phyloP scores from a whole-genome alignment of 2,888 invertebrate species.

The Capitulum mitella region DNA sequence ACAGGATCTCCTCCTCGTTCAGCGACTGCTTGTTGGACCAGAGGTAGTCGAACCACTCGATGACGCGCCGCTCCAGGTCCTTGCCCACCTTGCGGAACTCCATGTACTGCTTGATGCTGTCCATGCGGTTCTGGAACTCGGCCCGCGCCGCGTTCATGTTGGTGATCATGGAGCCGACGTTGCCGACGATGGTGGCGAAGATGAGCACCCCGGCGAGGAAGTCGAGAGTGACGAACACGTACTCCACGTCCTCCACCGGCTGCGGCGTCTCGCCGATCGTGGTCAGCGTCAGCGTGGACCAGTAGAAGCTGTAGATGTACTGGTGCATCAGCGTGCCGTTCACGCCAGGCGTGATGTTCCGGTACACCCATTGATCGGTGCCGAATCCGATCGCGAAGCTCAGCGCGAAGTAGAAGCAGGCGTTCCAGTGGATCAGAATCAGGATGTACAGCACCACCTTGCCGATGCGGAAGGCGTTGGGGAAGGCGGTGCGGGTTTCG shows the following conservation, averaged over 20 bases:
- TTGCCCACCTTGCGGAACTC: conserved; percentile 68
- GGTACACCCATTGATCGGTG: conserved; percentile 62
- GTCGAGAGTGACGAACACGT: conserved; percentile 85
- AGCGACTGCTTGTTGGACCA: conserved; percentile 78
- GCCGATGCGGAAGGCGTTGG: conserved; percentile 81
- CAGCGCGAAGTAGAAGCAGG: conserved; percentile 84
- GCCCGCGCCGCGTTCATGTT: conserved; percentile 94
- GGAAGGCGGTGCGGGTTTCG: conserved; percentile 87
- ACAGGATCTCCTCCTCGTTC: conserved; percentile 75
- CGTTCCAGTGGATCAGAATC: conserved; percentile 91
- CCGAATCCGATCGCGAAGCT: conserved; percentile 88
- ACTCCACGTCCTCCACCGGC: conserved; percentile 84
- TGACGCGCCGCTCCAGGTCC: conserved; percentile 70
- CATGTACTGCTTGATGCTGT: conserved; percentile 93
- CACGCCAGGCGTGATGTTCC: conserved; percentile 37
- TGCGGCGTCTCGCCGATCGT: conserved; percentile 92
- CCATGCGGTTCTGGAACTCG: conserved; percentile 94
- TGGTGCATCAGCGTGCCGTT: conserved; percentile 39
- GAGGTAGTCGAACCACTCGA: conserved; percentile 93
- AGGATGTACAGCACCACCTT: conserved; percentile 79
- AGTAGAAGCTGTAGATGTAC: conserved; percentile 69
- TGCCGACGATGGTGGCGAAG: conserved; percentile 94
- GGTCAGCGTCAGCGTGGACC: conserved; percentile 91
- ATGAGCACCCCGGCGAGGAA: conserved; percentile 86
- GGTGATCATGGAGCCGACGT: conserved; percentile 88